phyloP scores from a whole-genome alignment of 2,888 invertebrate genomes.

The Heliconius charithonia region DNA sequence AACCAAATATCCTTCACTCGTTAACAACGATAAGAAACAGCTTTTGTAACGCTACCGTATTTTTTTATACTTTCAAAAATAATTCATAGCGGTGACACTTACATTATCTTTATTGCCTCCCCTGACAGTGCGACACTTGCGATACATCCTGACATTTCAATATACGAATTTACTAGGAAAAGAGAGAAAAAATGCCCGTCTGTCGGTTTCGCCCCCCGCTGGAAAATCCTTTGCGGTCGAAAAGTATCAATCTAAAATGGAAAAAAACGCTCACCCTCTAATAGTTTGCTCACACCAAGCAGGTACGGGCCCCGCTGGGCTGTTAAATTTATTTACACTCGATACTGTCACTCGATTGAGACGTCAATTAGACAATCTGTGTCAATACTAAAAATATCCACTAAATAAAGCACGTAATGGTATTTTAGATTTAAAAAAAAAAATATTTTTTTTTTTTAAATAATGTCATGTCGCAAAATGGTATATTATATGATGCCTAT shows the following conservation, averaged over 20 bases:
- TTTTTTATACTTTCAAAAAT: constrained; percentile 3
- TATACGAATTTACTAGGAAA: constrained; percentile 71
- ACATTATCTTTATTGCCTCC: constrained; percentile 44
- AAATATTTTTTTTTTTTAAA: too few relatives aligned
- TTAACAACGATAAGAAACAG: constrained; percentile 4
- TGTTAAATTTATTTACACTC: constrained; percentile 63
- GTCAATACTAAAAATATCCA: constrained; percentile 20
- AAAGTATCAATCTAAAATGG: constrained; percentile 73
- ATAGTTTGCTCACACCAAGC: constrained; percentile 60
- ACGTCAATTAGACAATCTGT: constrained; percentile 45
- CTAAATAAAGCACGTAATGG: constrained; percentile 12
- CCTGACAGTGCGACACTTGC: constrained; percentile 45
- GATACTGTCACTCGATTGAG: constrained; percentile 50
- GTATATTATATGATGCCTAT: background rate
- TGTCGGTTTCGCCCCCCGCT: constrained; percentile 72
- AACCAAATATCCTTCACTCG: background rate
- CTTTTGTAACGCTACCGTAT: constrained; percentile 2
- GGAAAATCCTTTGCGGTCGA: constrained; percentile 73
- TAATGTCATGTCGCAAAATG: background rate
- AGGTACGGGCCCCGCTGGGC: constrained; percentile 68
- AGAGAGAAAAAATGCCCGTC: constrained; percentile 52
- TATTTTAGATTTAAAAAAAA: constrained; percentile 23
- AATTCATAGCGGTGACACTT: constrained; percentile 42
- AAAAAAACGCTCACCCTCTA: constrained; percentile 57
- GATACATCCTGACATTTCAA: constrained; percentile 61